phyloP scores from a whole-genome alignment of 2,888 invertebrate genomes.

The Zaprionus obscuricornis region DNA sequence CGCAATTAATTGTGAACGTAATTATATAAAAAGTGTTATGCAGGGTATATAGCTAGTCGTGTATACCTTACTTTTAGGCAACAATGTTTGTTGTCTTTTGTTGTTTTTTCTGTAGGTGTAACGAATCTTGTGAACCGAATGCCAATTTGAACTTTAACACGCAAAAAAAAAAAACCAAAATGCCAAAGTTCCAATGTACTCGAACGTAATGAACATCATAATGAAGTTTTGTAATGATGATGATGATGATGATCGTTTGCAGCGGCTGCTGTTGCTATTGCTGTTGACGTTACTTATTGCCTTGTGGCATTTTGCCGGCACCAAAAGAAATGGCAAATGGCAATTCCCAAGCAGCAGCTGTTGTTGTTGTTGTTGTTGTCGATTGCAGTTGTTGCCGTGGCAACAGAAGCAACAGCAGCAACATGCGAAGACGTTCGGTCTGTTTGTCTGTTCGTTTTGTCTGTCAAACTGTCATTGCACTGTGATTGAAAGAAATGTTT shows the following conservation, averaged over 20 bases:
- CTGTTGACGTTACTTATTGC: conserved; percentile 32
- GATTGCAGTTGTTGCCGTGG: conserved; percentile 7
- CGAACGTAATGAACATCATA: conserved; percentile 10
- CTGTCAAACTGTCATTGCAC: conserved; percentile 26
- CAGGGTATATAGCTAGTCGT: too few relatives aligned
- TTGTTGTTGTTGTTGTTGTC: conserved; percentile 9
- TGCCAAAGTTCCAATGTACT: conserved; percentile 64
- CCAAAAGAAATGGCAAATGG: conserved; percentile 72
- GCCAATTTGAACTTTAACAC: conserved; percentile 74
- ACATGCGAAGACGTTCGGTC: conserved; percentile 3
- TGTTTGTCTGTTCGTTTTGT: neutral
- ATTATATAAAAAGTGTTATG: too few relatives aligned
- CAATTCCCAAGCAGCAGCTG: conserved; percentile 51
- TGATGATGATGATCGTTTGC: neutral
- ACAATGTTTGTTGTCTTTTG: too few relatives aligned
- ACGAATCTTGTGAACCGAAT: conserved; percentile 32
- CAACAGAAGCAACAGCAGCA: conserved; percentile 12
- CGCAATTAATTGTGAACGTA: too few relatives aligned
- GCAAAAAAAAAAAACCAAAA: conserved; percentile 52
- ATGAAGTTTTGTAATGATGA: conserved; percentile 16
- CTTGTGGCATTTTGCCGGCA: conserved; percentile 70
- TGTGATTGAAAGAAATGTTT: conserved; percentile 65
- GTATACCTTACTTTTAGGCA: too few relatives aligned
- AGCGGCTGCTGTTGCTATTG: conserved; percentile 14
- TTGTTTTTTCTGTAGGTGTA: conserved; percentile 26